phyloP scores from a whole-genome alignment of 2,113 vertebrate genomes.

The Trachemys scripta region DNA sequence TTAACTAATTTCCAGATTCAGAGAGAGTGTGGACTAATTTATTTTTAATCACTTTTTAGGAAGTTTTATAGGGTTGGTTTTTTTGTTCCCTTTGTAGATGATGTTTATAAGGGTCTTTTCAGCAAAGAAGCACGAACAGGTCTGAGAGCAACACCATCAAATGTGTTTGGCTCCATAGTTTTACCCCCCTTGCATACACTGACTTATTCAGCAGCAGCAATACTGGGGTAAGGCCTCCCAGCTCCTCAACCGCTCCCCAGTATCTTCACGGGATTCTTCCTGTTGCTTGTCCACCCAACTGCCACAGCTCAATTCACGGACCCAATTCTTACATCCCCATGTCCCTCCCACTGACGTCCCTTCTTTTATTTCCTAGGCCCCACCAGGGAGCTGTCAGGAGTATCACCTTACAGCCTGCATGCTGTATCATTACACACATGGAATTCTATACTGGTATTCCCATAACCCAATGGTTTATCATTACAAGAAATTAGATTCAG shows the following conservation, averaged over 20 bases:
- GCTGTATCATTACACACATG: not conserved
- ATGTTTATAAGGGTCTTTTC: not conserved
- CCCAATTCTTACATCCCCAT: not conserved
- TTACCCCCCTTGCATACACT: not conserved
- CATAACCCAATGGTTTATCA: not conserved
- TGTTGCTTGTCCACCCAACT: not conserved
- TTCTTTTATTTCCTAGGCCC: not conserved
- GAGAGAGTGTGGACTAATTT: not conserved
- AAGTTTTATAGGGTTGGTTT: not conserved
- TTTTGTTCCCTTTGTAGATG: not conserved
- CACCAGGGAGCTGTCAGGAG: not conserved
- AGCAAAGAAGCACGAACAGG: slow-evolving; percentile 1
- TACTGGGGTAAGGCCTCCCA: not conserved
- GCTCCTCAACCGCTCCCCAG: not conserved
- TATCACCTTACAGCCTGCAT: rapidly evolving
- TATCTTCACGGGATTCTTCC: not conserved
- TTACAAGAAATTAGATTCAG: not conserved
- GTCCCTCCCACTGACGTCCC: not conserved
- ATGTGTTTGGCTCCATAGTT: not conserved
- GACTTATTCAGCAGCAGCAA: not conserved
- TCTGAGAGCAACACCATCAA: not conserved
- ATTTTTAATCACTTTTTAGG: not conserved
- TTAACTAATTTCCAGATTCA: not conserved
- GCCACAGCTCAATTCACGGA: not conserved
- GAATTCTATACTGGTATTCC: not conserved